Evolutionary conservation across 2,113 vertebrate genomes (phyloP), one percentile per base, ranked within the genome.

Genomic region (Prionailurus bengalensis): DNA sequence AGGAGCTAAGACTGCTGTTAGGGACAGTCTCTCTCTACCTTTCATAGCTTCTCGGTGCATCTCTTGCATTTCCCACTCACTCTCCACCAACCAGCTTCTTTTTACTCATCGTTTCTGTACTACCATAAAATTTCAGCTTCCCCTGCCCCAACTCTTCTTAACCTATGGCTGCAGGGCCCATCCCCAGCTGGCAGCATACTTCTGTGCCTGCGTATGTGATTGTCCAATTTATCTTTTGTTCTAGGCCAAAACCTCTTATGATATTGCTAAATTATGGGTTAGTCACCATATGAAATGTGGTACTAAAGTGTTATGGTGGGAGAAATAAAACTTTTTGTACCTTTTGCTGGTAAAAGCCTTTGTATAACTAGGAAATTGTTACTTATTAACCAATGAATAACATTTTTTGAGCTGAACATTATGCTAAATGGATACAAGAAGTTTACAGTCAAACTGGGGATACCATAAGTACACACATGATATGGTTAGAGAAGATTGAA

Each of bases 281-380:
- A 27, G 16, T 97, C 51, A 84, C 66, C 9, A 19, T 94, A 55
- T 80, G 82, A 95, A 71, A 87, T 76, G 5, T 94, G 66, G 17
- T 79, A 53, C 42, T 91, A 14, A 79, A 61, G 68, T 82, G 36
- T 14, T 84, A 68, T 4, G 48, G 66, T 74, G 63, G 71, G 36
- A 93, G 45, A 87, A 97, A 95, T 74, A 76, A 36, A 83, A 68
- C n/a, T 51, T 53, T 29, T n/a, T 89, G 14, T 63, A 21, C 16
- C 25, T 66, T 63, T 97, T 79, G 10, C 48, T 90, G 23, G 61
- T 80, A 82, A 85, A 94, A 79, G 23, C 1, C 68, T 63, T 94
- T 82, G 15, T 74, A 29, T 94, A 89, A 84, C 11, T 96, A 71
- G 63, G 79, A 80, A 89, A 74, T 86, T 92, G 87, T 85, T 96